Evolutionary conservation across 2,888 invertebrate genomes (phyloP).

Genomic region (Cephalotes varians): DNA sequence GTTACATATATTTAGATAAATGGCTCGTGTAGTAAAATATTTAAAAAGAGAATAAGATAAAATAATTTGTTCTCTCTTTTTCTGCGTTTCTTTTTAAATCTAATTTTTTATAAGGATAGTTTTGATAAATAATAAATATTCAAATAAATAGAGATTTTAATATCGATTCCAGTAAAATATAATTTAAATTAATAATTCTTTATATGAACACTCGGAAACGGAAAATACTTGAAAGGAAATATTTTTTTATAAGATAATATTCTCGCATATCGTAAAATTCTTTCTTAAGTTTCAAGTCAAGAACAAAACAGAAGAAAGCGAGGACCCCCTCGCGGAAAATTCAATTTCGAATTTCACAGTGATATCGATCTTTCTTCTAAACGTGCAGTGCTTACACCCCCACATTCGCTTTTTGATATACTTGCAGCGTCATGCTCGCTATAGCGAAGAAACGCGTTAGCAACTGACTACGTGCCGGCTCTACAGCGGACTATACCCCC

Average conservation of each 20-base stretch:
- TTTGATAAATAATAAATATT: background rate
- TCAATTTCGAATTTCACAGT: conserved; percentile 36
- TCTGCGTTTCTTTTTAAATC: background rate
- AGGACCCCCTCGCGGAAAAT: background rate
- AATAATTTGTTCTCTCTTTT: background rate
- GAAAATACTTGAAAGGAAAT: background rate
- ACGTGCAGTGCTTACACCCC: conserved; percentile 26
- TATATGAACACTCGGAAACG: background rate
- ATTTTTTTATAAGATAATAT: background rate
- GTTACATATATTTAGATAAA: background rate
- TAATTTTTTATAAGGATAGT: background rate
- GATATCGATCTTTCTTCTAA: conserved; percentile 40
- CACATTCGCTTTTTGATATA: conserved; percentile 51
- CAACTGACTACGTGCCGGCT: conserved; percentile 67
- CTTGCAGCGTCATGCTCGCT: conserved; percentile 51
- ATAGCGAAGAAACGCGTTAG: conserved; percentile 63
- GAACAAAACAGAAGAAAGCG: background rate
- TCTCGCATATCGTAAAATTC: background rate
- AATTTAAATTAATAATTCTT: background rate
- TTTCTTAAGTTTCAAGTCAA: background rate
- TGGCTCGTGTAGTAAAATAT: background rate
- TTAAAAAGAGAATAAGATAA: background rate
- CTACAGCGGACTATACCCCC: conserved; percentile 57
- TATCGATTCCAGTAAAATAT: background rate
- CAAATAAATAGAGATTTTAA: background rate